phyloP scores from a whole-genome alignment of 2,113 vertebrate genomes.

The Eulacestoma nigropectus region DNA sequence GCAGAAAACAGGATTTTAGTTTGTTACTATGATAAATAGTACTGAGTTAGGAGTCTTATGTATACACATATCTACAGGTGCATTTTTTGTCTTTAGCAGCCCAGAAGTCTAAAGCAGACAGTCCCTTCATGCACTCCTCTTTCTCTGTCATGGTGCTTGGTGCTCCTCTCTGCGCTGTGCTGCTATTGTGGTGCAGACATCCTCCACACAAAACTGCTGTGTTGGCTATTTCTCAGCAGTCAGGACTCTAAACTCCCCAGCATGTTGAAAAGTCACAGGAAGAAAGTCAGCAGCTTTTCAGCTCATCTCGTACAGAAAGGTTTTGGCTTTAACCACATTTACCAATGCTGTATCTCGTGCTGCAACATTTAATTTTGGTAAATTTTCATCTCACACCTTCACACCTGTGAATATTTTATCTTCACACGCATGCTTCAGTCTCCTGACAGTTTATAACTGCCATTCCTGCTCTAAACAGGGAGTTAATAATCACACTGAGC shows the following conservation, averaged over 20 bases:
- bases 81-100: not conserved
- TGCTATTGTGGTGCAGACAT: not conserved
- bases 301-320: not conserved
- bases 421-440: not conserved
- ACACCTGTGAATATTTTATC: not conserved
- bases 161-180: not conserved
- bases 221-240: not conserved
- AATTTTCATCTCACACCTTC: not conserved
- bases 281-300: constrained; percentile 10
- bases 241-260: not conserved
- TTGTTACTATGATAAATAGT: not conserved
- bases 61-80: not conserved
- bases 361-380: not conserved
- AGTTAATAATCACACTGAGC: not conserved
- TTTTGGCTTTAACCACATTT: not conserved
- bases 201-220: not conserved
- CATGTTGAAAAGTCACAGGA: not conserved
- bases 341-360: not conserved
- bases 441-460: not conserved
- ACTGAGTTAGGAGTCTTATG: not conserved
- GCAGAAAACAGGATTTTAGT: not conserved
- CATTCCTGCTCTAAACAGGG: not conserved
- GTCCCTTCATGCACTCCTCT: not conserved
- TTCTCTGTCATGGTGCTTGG: not conserved
- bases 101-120: not conserved